phyloP scores from a whole-genome alignment of 2,888 invertebrate genomes.

The Phyllotreta cruciferae region DNA sequence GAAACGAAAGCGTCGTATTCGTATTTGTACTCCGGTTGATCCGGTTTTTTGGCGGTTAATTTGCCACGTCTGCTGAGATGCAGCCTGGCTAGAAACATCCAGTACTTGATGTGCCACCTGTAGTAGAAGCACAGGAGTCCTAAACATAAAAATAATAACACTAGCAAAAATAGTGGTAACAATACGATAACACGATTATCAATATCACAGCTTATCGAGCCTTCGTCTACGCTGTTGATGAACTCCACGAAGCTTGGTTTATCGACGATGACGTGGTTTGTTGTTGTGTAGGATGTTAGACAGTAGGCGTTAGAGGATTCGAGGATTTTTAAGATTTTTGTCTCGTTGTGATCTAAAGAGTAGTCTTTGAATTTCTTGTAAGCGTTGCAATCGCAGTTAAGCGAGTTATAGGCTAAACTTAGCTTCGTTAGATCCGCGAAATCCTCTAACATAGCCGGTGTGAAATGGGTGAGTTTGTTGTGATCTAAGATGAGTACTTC shows the following conservation, averaged over 20 bases:
- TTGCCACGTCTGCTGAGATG: constrained; percentile 61
- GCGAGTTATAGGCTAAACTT: constrained; percentile 64
- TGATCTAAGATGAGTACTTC: constrained; percentile 59
- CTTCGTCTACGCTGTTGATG: constrained; percentile 37
- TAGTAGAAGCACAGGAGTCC: constrained; percentile 56
- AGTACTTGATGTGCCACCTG: constrained; percentile 64
- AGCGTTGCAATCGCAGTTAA: constrained; percentile 63
- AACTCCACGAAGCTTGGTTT: constrained; percentile 47
- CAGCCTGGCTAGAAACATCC: constrained; percentile 65
- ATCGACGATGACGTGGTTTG: constrained; percentile 38
- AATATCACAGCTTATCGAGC: constrained; percentile 35
- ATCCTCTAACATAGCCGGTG: constrained; percentile 66
- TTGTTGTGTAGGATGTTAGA: neutral
- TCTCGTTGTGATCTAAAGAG: neutral
- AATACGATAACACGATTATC: constrained; percentile 32
- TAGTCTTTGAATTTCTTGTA: constrained; percentile 32
- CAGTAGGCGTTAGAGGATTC: constrained; percentile 12
- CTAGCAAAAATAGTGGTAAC: constrained; percentile 39
- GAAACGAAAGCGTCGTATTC: constrained; percentile 70
- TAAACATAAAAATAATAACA: constrained; percentile 61
- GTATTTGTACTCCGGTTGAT: constrained; percentile 53
- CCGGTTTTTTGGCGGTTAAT: constrained; percentile 47
- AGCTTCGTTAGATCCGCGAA: constrained; percentile 61
- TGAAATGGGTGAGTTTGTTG: constrained; percentile 66
- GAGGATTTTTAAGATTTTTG: constrained; percentile 4